Evolutionary conservation across 2,888 invertebrate genomes (phyloP), one percentile per base, ranked within the genome.

Genomic region (Belgica antarctica): DNA sequence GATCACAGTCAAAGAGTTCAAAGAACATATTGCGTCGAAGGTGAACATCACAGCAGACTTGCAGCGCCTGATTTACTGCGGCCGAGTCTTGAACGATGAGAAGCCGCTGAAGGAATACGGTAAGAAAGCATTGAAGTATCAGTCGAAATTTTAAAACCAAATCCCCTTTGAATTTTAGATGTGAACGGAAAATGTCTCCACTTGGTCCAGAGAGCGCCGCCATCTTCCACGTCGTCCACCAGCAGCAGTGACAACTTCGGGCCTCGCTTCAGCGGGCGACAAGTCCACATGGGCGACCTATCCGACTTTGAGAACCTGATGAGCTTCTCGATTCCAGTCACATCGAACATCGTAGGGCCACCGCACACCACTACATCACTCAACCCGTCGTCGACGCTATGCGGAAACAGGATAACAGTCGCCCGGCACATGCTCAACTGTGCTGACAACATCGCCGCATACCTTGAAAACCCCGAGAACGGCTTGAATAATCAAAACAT

Each of bases 41-140:
- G 89, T 96, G 73, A 87, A 85, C 71, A 89, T 96, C 74, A 84
- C 90, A 24, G 87, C 89, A 5, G 89, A 89, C 72, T 86, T 89
- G 62, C 96, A 96, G 78, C 85, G 96, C 71, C 85, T 97, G 41
- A 97, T 97, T 75, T 96, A 93, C 78, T 93, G 93, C 78, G 97
- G 97, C n/a, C 84, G 93, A 79, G 94, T 96, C 25, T 82, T 97
- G 65, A 89, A 90, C 76, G 93, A 97, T 82, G 92, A 91, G 12
- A 90, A 89, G 74, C 89, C 86, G 76, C 83, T 97, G 25, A 85
- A 86, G 72, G 93, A 95, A 77, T 94, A 91, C 81, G 91, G 93
- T 91, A 83, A 78, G 79, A 77, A 52, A 47, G 70, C 71, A 31
- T 62, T 46, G n/a, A 83, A 78, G 79, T 77, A 57, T 27, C 70